Base-by-base conservation (phyloP, 1,140 invertebrate genomes). In the Caenorhabditis remanei region DNA sequence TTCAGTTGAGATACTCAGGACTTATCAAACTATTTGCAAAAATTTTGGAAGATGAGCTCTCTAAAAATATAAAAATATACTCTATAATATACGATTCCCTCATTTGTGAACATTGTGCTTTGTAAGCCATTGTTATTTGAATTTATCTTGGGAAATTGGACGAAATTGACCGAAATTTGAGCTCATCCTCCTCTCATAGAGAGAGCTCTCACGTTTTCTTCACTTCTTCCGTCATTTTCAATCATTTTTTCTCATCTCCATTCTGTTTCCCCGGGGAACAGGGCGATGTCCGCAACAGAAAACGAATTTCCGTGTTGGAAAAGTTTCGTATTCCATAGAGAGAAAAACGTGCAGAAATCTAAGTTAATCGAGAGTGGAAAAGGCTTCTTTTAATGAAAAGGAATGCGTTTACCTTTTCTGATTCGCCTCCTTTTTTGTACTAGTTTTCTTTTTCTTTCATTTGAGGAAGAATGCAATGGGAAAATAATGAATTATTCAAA, bases 311-410 rank as follows among this genome's bases (percentile, higher is more conserved):
- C 2, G 43, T 9, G 6, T 14, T 5, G n/a, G 46, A 48, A 79
- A 79, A 16, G 6, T 79, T 79, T 24, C 71, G 46, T 13, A 53
- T 79, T 43, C n/a, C 50, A 14, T 14, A 50, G 53, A 41, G 40
- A 24, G 46, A 79, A 79, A 79, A 79, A 79, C 71, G 71, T 79
- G 46, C 71, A 48, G 71, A 79, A 71, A 53, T 50, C 14, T 50
- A 53, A 79, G 43, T 79, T 50, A 24, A 79, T 50, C 21, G 11
- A 4, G 11, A 32, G 9, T 16, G 65, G 46, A 53, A 53, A 79
- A 79, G 21, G 41, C 4, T 13, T n/a, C 41, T 11, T 13, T 50
- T 43, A 24, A 7, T 13, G 43, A 79, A 79, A 79, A 79, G 16
- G 41, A 46, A 21, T 65, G 61, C 21, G 24, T 65, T 32, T 32